Evolutionary conservation across 2,888 invertebrate species (phyloP).

Genomic region (Augiades crinisus): DNA sequence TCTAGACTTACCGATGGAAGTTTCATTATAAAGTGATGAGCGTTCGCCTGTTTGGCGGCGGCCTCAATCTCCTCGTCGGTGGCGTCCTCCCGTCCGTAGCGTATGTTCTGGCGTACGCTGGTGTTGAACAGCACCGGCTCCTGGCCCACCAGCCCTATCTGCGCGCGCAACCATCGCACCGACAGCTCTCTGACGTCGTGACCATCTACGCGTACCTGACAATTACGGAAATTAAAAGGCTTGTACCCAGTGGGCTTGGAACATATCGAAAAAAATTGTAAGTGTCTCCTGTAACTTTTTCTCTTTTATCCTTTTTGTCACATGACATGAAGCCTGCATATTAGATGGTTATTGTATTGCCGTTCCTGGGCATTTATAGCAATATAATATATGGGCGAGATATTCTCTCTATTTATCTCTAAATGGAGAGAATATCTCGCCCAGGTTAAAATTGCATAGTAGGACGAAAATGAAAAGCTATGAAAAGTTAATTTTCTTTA

Average conservation of each 20-base stretch:
- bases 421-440: too few species aligned
- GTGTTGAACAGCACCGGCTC: constrained; percentile 90
- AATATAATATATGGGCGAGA: too few species aligned
- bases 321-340: too few species aligned
- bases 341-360: too few species aligned
- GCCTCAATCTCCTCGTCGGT: constrained; percentile 81
- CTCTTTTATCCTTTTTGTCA: too few species aligned
- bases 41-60: constrained; percentile 85
- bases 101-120: constrained; percentile 89
- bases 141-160: constrained; percentile 91
- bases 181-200: constrained; percentile 84
- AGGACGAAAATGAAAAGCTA: too few species aligned
- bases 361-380: too few species aligned
- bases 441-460: too few species aligned
- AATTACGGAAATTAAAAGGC: not conserved
- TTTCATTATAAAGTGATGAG: constrained; percentile 84
- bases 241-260: too few species aligned
- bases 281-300: not conserved
- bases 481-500: too few species aligned
- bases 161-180: constrained; percentile 84
- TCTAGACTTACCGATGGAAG: constrained; percentile 77
- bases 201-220: constrained; percentile 60
- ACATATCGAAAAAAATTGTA: too few species aligned
- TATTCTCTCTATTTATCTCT: too few species aligned
- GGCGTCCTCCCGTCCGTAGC: constrained; percentile 84